Evolutionary conservation across 2,888 invertebrate genomes (phyloP).

Genomic region (Charanyca ferruginea): DNA sequence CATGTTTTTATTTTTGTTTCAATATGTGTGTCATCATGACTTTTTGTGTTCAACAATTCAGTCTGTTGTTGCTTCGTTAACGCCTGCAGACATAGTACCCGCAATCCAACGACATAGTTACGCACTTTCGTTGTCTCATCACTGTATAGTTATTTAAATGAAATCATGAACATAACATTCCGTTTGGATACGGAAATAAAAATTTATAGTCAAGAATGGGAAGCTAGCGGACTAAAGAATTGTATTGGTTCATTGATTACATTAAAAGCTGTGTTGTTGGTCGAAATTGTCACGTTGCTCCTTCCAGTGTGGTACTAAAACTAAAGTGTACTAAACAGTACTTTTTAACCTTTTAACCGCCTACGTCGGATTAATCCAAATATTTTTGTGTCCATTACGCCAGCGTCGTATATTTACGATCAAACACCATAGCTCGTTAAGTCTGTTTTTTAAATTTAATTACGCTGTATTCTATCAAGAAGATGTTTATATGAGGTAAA

Average conservation of each 20-base stretch:
- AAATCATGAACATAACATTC: conserved; percentile 57
- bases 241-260: conserved; percentile 1
- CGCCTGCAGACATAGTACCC: conserved; percentile 3
- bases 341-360: no score
- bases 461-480: no score
- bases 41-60: conserved; percentile 4
- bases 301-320: neutral
- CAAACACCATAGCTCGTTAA: no score
- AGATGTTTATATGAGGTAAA: no score
- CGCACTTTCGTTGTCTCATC: conserved; percentile 54
- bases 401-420: no score
- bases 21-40: conserved; percentile 4
- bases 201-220: conserved; percentile 25
- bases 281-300: neutral
- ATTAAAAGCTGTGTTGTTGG: neutral
- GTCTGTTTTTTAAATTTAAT: no score
- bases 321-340: no score
- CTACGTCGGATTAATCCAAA: no score
- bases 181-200: conserved; percentile 59
- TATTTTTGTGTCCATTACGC: no score
- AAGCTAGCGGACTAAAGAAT: conserved; percentile 33
- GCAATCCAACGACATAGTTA: conserved; percentile 24
- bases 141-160: conserved; percentile 49
- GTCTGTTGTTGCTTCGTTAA: neutral
- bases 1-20: neutral